Conservation (phyloP, 2,113 vertebrate genomes). For the Protobothrops flavoviridis region DNA sequence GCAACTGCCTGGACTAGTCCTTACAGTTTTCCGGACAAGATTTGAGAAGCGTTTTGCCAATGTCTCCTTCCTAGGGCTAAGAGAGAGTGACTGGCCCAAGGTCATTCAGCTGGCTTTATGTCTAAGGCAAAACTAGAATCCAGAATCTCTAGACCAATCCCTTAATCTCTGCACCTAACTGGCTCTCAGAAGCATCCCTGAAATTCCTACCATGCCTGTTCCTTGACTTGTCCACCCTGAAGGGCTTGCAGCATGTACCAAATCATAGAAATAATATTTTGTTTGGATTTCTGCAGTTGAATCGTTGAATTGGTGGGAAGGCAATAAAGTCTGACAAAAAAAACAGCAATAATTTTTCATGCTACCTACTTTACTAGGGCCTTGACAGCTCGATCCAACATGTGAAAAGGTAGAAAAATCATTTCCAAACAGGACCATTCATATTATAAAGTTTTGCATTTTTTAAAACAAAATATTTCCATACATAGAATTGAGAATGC, state of each 20-base stretch:
- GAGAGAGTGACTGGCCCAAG: neutral
- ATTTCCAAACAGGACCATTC: conserved; percentile 13
- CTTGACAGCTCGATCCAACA: conserved; percentile 25
- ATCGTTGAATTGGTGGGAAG: neutral
- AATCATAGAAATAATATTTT: neutral
- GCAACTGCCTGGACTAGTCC: neutral
- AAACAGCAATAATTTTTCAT: conserved; percentile 35
- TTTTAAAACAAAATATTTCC: conserved; percentile 27
- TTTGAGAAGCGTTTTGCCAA: neutral
- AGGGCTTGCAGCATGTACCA: neutral
- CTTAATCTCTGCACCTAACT: neutral
- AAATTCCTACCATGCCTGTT: neutral
- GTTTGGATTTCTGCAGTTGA: neutral
- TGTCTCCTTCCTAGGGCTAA: neutral
- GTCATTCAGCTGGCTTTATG: neutral
- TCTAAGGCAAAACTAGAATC: neutral
- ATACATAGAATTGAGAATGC: neutral
- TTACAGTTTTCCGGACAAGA: neutral
- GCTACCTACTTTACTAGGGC: conserved; percentile 66
- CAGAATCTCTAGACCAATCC: neutral
- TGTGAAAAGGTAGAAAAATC: conserved; percentile 50
- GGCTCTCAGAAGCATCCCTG: neutral
- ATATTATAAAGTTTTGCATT: neutral
- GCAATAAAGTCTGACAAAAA: too few relatives aligned
- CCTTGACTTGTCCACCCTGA: neutral